Evolutionary conservation across 2,797 vertebrate species (phyloP).

Genomic region (Chloroceryle inda): DNA sequence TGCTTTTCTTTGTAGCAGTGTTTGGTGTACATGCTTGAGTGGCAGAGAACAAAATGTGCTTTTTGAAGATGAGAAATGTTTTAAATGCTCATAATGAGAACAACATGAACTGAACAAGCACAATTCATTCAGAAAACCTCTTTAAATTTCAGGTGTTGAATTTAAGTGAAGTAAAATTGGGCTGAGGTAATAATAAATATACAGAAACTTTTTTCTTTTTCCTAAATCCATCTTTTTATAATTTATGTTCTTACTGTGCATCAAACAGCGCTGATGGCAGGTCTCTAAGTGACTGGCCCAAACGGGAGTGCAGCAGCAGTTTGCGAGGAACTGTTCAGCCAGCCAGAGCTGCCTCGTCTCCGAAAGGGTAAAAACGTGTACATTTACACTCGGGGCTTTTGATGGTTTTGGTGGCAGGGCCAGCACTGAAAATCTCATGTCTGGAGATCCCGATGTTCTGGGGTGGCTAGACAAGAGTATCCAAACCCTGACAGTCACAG

Average conservation of each 20-base stretch:
- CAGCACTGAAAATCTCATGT: background rate
- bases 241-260: background rate
- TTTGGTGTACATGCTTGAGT: slow-evolving; percentile 56
- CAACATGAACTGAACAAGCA: slow-evolving; percentile 55
- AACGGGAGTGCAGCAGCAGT: background rate
- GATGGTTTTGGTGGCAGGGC: background rate
- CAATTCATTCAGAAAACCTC: slow-evolving; percentile 6
- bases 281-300: background rate
- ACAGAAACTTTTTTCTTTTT: background rate
- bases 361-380: background rate
- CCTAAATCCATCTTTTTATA: background rate
- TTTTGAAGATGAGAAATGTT: slow-evolving; percentile 69
- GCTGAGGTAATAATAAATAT: background rate
- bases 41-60: slow-evolving; percentile 72
- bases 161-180: slow-evolving; percentile 24
- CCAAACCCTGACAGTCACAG: background rate
- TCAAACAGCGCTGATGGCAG: background rate
- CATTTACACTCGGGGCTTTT: background rate
- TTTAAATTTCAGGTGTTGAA: slow-evolving; percentile 13
- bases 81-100: slow-evolving; percentile 60
- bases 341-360: background rate
- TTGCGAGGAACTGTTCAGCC: background rate
- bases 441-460: background rate
- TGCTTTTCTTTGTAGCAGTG: slow-evolving; percentile 46
- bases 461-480: background rate